Evolutionary conservation across 2,888 invertebrate species (phyloP).

Genomic region (Eremobia ochroleuca): DNA sequence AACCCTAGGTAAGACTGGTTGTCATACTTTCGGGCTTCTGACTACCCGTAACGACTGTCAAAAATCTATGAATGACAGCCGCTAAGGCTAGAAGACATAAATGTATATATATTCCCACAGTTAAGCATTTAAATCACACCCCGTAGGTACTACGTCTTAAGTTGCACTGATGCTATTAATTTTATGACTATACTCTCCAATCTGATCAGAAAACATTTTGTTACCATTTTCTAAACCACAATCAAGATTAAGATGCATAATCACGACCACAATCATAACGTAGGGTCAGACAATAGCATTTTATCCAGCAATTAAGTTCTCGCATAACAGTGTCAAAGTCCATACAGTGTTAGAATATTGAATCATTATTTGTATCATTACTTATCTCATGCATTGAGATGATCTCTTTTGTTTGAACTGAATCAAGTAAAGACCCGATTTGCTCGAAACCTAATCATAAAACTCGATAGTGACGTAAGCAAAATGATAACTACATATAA

Average conservation of each 20-base stretch:
- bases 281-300: constrained; percentile 21
- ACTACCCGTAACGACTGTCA: no score
- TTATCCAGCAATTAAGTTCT: constrained; percentile 31
- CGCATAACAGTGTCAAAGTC: constrained; percentile 24
- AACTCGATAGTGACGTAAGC: not conserved
- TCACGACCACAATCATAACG: not conserved
- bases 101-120: not conserved
- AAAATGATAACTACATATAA: no score
- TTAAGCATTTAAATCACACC: not conserved
- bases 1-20: no score
- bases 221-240: not conserved
- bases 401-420: not conserved
- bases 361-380: constrained; percentile 17
- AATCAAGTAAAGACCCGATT: not conserved
- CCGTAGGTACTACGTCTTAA: not conserved
- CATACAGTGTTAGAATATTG: constrained; percentile 7
- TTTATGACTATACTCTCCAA: not conserved
- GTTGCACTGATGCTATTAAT: not conserved
- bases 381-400: not conserved
- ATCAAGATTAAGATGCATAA: not conserved
- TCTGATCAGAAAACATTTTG: not conserved
- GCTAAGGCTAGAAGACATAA: not conserved
- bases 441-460: not conserved
- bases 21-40: no score
- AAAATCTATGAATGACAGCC: no score